These are phyloP conservation scores for Cardiocondyla obscurior DNA, from an alignment of 1,140 invertebrate genomes.

Conservation along the genomic window DNA sequence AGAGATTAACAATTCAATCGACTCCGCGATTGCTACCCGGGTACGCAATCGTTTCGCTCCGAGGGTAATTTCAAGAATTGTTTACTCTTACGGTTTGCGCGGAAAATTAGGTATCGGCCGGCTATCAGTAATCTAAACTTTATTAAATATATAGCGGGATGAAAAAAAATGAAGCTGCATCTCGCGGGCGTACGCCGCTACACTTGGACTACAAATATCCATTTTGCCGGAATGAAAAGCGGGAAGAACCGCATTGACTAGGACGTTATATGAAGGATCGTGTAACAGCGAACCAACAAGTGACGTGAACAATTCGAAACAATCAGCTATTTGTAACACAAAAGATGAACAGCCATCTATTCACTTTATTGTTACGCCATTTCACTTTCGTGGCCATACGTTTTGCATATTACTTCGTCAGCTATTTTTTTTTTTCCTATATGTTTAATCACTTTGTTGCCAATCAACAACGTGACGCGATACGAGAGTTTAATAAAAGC, in stretches of 20 bases:
- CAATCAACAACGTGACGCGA: constrained; percentile 37
- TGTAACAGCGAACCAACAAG: constrained; percentile 9
- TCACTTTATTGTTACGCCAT: constrained; percentile 34
- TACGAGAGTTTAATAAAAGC: constrained; percentile 19
- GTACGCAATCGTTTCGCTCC: constrained; percentile 30
- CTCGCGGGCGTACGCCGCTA: not conserved
- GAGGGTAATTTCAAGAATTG: constrained; percentile 46
- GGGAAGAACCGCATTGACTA: not conserved
- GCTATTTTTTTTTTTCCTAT: constrained; percentile 13
- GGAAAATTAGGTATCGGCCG: constrained; percentile 11
- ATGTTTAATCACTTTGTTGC: constrained; percentile 47
- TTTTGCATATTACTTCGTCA: not conserved
- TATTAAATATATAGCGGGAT: not conserved
- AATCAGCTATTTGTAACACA: constrained; percentile 48
- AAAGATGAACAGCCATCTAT: constrained; percentile 48
- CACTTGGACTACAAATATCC: not conserved
- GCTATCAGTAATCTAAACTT: not conserved
- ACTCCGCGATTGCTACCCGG: constrained; percentile 41
- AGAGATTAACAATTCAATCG: constrained; percentile 56
- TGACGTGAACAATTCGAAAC: constrained; percentile 45
- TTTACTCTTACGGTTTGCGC: constrained; percentile 29
- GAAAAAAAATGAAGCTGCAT: not conserved
- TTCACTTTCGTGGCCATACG: not conserved
- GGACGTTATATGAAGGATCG: not conserved
- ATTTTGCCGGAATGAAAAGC: not conserved